Base-by-base conservation (phyloP, 23 tunicate genomes). In the Ciona savignyi region DNA sequence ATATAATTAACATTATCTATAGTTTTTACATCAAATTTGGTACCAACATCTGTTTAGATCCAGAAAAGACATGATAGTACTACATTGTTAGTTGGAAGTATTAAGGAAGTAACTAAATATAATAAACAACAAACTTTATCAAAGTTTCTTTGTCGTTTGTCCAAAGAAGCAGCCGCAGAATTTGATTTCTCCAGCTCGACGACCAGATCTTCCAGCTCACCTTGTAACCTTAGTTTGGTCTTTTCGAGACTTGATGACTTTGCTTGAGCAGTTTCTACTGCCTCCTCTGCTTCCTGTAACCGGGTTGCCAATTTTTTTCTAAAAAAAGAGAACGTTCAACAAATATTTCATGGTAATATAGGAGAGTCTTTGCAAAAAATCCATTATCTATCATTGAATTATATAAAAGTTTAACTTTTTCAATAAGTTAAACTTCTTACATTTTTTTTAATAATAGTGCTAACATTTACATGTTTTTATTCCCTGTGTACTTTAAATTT, bases 221-320 rank as follows among this genome's bases (percentile, higher is more conserved):
- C 89, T 60, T 94, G 99, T 32, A 94, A 71, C 22, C 99, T 75
- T 66, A 70, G 56, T 66, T 95, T 95, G 15, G 99, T 95, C 63
- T 95, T 95, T 61, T 95, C 99, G 51, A 95, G 70, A 66, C 92
- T 88, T 6, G 99, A 85, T 21, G 96, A 86, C 80, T 95, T 95
- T 9, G 99, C 99, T 76, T 95, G 99, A 30, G 99, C 96, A 23
- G 96, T 89, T 67, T 95, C 99, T 0, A 95, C 99, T 0, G 96
- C 96, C 35, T 95, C 99, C 66, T 95, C 99, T 0, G 99, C 99
- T 22, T 95, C 99, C 62, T 95, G 99, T 0, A 95, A 74, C 26
- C 99, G 85, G 34, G 96, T 30, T 60, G 99, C 96, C 30, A 95
- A 74, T 63, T 88, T 95, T 65, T 95, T 95, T 56, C 97, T 91